A percentile compares a stretch with the other conserved stretches of the same genome.
These are phyloP conservation scores for Nesidiocoris tenuis DNA, from an alignment of 2,888 invertebrate genomes.

Conservation along the genomic window DNA sequence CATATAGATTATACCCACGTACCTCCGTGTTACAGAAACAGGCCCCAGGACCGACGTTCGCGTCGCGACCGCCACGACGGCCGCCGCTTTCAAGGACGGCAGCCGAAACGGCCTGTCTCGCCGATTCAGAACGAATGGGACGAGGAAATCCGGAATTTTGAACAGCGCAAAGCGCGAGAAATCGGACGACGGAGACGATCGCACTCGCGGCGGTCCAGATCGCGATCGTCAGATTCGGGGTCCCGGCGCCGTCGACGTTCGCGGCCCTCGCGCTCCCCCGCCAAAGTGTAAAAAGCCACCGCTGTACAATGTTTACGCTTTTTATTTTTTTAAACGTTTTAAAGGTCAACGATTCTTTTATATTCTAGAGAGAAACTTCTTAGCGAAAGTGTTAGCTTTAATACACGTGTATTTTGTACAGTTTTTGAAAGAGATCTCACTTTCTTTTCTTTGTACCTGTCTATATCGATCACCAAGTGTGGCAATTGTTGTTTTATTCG, in stretches of 20 bases:
- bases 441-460: slow-evolving; percentile 38
- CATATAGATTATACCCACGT: too few species aligned
- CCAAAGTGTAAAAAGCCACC: slow-evolving; percentile 3
- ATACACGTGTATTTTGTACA: slow-evolving; percentile 20
- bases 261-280: slow-evolving; percentile 9
- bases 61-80: slow-evolving; percentile 25
- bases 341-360: too few species aligned
- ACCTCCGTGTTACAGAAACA: too few species aligned
- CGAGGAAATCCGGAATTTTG: slow-evolving; percentile 50
- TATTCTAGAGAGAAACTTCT: not conserved
- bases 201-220: not conserved
- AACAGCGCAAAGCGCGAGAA: slow-evolving; percentile 44
- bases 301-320: too few species aligned
- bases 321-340: not conserved
- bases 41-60: not conserved
- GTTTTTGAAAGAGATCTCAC: slow-evolving; percentile 32
- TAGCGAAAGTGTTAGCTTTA: not conserved
- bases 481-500: slow-evolving; percentile 18
- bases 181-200: slow-evolving; percentile 37
- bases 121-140: slow-evolving; percentile 49
- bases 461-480: not conserved
- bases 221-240: slow-evolving; percentile 27
- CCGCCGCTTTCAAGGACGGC: slow-evolving; percentile 10
- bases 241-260: slow-evolving; percentile 9
- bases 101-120: not conserved